Percentiles rank a stretch among this genome's conserved stretches.
Evolutionary conservation across 1,140 invertebrate genomes (phyloP).

Genomic region (Coenobita brevimanus): DNA sequence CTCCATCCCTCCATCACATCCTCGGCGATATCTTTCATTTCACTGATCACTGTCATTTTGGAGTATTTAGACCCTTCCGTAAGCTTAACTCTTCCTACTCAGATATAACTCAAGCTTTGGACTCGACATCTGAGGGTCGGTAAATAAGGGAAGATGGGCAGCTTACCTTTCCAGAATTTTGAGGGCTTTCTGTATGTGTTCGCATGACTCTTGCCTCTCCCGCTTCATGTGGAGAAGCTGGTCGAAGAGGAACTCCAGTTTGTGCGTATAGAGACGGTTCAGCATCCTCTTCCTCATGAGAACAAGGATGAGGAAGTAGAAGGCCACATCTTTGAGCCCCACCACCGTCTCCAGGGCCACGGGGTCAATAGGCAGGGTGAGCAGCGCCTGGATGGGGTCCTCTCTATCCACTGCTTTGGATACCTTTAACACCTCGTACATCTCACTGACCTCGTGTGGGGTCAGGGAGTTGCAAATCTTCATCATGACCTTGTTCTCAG

Average conservation of each 20-base stretch:
- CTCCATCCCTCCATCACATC: no score
- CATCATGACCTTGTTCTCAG: conserved; percentile 56
- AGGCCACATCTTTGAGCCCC: conserved; percentile 64
- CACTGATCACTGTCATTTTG: no score
- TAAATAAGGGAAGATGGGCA: background rate
- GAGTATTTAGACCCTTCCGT: no score
- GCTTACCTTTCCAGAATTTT: conserved; percentile 26
- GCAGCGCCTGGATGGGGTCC: conserved; percentile 26
- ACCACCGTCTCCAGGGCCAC: conserved; percentile 24
- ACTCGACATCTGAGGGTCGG: no score
- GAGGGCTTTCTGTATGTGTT: conserved; percentile 23
- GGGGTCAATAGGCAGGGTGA: conserved; percentile 21
- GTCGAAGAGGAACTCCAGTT: conserved; percentile 53
- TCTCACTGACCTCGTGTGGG: conserved; percentile 42
- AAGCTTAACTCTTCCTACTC: no score
- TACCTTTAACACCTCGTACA: conserved; percentile 31
- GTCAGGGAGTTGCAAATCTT: conserved; percentile 49
- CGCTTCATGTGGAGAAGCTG: conserved; percentile 24
- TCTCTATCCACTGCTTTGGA: conserved; percentile 29
- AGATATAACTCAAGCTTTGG: no score
- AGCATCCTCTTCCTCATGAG: conserved; percentile 54
- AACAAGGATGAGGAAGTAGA: conserved; percentile 57
- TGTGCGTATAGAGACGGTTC: conserved; percentile 65
- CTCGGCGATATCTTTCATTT: no score
- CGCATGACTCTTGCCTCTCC: background rate